phyloP scores from a whole-genome alignment of 2,888 invertebrate genomes.

The Drosophila villosipedis region DNA sequence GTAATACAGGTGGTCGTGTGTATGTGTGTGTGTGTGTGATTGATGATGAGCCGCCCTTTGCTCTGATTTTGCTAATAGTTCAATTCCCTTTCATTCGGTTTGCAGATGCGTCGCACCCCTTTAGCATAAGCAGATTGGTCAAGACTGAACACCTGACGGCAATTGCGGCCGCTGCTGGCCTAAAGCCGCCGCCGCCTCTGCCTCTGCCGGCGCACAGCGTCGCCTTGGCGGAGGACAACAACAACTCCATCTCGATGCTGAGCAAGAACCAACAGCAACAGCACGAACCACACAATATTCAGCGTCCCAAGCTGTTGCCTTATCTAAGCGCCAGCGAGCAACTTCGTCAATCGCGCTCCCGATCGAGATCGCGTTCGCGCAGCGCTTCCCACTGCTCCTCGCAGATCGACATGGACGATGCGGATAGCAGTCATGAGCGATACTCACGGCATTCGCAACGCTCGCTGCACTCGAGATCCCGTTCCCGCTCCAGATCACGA shows the following conservation, averaged over 20 bases:
- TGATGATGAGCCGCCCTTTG: conserved; percentile 61
- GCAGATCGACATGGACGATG: conserved; percentile 82
- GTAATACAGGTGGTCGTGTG: conserved; percentile 52
- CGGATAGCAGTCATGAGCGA: conserved; percentile 65
- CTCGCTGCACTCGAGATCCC: conserved; percentile 74
- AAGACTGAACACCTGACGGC: conserved; percentile 86
- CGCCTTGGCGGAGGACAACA: conserved; percentile 77
- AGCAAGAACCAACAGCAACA: conserved; percentile 82
- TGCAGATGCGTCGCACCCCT: conserved; percentile 92
- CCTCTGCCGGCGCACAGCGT: conserved; percentile 32
- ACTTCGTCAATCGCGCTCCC: conserved; percentile 77
- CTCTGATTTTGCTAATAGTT: conserved; percentile 68
- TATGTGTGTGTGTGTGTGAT: conserved; percentile 42
- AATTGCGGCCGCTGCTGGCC: conserved; percentile 86
- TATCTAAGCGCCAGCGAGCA: conserved; percentile 84
- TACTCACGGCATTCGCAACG: conserved; percentile 71
- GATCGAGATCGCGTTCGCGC: conserved; percentile 76
- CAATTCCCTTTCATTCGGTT: background rate
- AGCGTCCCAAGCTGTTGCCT: conserved; percentile 87
- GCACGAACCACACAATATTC: conserved; percentile 57
- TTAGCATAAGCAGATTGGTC: conserved; percentile 93
- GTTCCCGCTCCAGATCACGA: conserved; percentile 73
- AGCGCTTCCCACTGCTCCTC: conserved; percentile 79
- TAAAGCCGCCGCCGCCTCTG: conserved; percentile 78
- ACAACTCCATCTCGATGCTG: conserved; percentile 83